Evolutionary conservation across 2,113 vertebrate genomes (phyloP).

Genomic region (Burhinus bistriatus): DNA sequence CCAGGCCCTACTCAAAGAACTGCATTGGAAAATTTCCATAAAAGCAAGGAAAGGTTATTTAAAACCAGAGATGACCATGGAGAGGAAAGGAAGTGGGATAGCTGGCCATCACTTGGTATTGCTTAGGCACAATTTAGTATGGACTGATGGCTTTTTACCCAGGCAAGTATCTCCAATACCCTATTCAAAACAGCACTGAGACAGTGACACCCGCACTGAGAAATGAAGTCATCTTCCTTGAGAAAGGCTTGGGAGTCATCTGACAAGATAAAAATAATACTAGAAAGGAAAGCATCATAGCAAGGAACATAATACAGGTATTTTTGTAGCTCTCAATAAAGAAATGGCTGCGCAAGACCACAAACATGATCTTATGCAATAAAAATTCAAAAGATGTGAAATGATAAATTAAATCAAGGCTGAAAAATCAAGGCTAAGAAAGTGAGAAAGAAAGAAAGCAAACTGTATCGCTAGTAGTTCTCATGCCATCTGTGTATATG

Average conservation of each 20-base stretch:
- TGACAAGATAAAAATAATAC: not conserved
- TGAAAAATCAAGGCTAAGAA: not conserved
- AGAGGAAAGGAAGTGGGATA: not conserved
- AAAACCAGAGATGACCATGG: not conserved
- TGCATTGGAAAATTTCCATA: not conserved
- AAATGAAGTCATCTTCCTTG: not conserved
- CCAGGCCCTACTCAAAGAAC: not conserved
- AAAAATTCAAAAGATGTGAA: not conserved
- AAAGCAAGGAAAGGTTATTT: not conserved
- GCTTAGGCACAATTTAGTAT: not conserved
- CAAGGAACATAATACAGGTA: not conserved
- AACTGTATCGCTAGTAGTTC: not conserved
- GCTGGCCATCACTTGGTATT: not conserved
- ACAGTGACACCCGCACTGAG: not conserved
- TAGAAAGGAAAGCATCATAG: not conserved
- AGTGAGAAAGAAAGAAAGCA: not conserved
- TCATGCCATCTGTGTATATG: slow-evolving; percentile 7
- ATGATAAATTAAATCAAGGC: not conserved
- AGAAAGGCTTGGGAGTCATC: not conserved
- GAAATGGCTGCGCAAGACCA: not conserved
- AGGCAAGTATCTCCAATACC: not conserved
- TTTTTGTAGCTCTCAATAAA: not conserved
- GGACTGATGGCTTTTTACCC: not conserved
- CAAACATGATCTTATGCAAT: not conserved
- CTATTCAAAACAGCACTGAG: not conserved